Conservation (phyloP, 2,888 invertebrate genomes). For the Drosophila merina region DNA sequence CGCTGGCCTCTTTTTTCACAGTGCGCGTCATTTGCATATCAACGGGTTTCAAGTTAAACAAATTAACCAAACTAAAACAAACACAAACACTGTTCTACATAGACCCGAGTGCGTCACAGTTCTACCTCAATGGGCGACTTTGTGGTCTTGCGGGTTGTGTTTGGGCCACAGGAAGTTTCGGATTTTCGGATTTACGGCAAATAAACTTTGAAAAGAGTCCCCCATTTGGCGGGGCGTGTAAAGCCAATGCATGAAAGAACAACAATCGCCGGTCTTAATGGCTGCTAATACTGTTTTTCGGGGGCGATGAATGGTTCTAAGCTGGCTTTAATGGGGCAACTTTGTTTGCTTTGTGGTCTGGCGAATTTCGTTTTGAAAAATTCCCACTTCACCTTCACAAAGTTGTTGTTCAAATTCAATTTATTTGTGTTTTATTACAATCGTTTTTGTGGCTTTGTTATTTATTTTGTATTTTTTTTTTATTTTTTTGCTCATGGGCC, state of each 20-base stretch:
- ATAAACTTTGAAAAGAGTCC: conserved; percentile 56
- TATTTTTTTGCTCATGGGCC: conserved; percentile 58
- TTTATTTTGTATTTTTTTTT: conserved; percentile 13
- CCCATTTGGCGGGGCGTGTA: conserved; percentile 64
- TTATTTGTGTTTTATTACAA: conserved; percentile 52
- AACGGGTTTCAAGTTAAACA: conserved; percentile 44
- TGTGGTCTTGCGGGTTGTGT: too few relatives aligned
- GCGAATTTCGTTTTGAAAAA: conserved; percentile 38
- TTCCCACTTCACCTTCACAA: conserved; percentile 65
- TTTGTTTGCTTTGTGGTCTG: conserved; percentile 30
- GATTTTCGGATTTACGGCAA: conserved; percentile 55
- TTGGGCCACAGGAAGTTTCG: conserved; percentile 58
- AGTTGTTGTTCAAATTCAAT: conserved; percentile 64
- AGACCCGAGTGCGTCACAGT: conserved; percentile 28
- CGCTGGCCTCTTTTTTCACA: background rate
- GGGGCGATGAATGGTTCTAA: conserved; percentile 41
- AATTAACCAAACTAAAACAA: conserved; percentile 33
- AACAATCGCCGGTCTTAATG: conserved; percentile 32
- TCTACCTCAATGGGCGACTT: conserved; percentile 6
- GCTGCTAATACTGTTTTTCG: conserved; percentile 20
- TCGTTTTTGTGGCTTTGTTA: conserved; percentile 35
- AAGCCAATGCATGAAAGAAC: conserved; percentile 43
- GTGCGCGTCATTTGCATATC: conserved; percentile 38
- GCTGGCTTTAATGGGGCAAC: conserved; percentile 42
- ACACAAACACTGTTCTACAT: conserved; percentile 2